phyloP scores from a whole-genome alignment of 2,113 vertebrate genomes.

The Elephas maximus region DNA sequence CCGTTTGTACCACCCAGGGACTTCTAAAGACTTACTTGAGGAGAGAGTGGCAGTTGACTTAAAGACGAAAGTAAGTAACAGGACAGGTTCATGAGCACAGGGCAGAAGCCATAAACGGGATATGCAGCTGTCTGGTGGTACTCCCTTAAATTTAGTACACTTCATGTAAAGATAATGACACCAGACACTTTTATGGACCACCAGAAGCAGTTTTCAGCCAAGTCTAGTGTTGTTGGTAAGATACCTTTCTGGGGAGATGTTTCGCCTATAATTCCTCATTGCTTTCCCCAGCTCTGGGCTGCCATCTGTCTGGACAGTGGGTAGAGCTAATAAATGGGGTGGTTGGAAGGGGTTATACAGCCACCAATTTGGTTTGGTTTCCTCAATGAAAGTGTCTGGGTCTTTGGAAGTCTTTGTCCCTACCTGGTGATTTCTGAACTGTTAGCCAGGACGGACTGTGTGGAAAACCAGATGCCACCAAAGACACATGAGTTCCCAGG shows the following conservation, averaged over 20 bases:
- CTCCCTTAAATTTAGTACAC: rapidly evolving
- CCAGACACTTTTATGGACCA: rapidly evolving
- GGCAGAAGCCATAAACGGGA: background rate
- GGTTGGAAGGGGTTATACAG: background rate
- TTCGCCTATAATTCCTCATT: background rate
- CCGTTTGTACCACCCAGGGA: background rate
- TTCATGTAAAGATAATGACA: background rate
- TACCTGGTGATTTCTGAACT: background rate
- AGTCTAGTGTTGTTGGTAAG: background rate
- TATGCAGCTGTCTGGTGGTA: rapidly evolving
- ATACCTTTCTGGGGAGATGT: background rate
- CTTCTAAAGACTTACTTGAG: background rate
- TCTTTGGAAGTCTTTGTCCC: background rate
- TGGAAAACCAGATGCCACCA: background rate
- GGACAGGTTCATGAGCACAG: background rate
- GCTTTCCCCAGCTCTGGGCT: background rate
- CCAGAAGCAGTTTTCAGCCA: background rate
- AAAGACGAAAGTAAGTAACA: background rate
- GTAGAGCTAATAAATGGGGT: rapidly evolving
- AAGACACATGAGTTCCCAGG: background rate
- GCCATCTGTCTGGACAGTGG: rapidly evolving
- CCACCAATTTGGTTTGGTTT: background rate
- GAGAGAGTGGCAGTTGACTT: background rate
- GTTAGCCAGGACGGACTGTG: background rate
- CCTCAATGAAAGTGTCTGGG: background rate